Percentiles rank a stretch among this genome's conserved stretches.
Conservation (phyloP, 2,113 vertebrate genomes). For the Hyperoodon ampullatus region DNA sequence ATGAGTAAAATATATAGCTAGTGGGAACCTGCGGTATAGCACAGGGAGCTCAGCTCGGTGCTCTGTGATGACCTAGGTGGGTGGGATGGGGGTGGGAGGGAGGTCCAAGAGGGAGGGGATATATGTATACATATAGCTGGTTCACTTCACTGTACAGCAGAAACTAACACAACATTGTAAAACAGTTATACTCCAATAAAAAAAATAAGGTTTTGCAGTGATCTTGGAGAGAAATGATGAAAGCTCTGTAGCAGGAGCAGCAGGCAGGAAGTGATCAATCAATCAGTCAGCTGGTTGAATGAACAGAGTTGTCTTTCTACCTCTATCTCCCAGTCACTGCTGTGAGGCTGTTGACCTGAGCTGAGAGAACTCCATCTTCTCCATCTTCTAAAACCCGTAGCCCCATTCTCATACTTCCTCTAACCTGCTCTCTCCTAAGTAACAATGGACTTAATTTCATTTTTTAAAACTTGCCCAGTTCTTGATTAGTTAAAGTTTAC, state of each 20-base stretch:
- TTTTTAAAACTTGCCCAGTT: neutral
- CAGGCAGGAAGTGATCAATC: neutral
- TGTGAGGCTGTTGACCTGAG: neutral
- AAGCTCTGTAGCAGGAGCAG: neutral
- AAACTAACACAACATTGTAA: too few relatives aligned
- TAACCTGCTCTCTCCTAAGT: neutral
- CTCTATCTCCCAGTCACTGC: neutral
- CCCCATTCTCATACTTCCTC: neutral
- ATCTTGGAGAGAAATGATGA: neutral
- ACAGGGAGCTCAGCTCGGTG: too few relatives aligned
- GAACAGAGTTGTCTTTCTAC: neutral
- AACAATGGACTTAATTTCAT: neutral
- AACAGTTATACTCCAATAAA: too few relatives aligned
- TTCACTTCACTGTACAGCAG: too few relatives aligned
- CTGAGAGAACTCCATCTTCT: neutral
- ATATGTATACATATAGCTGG: too few relatives aligned
- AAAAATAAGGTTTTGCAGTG: neutral
- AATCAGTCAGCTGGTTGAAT: neutral
- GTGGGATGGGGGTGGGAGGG: too few relatives aligned
- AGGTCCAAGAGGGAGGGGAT: too few relatives aligned
- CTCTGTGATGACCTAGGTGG: too few relatives aligned
- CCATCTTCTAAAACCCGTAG: neutral
- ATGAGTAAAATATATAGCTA: too few relatives aligned
- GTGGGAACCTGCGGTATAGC: too few relatives aligned
- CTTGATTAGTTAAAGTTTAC: neutral